Conservation (phyloP, 2,797 vertebrate species). For the Brotogeris chrysoptera region DNA sequence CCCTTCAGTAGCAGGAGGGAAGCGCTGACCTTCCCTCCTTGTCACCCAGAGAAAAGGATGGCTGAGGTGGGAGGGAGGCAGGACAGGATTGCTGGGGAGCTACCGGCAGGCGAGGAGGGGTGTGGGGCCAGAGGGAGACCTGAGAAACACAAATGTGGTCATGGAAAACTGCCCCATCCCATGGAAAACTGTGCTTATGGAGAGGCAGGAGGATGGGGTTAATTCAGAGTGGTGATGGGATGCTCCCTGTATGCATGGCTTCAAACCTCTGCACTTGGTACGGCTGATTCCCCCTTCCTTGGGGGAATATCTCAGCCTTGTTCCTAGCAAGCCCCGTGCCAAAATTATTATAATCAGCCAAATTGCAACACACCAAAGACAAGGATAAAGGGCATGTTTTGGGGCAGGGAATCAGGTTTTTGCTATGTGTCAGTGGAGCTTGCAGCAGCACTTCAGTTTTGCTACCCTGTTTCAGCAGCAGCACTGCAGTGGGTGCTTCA, state of each 20-base stretch:
- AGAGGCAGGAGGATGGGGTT: background rate
- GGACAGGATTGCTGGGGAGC: background rate
- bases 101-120: background rate
- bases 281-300: background rate
- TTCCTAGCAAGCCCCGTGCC: background rate
- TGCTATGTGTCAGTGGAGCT: background rate
- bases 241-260: background rate
- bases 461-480: background rate
- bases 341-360: too few species aligned
- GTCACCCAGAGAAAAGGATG: background rate
- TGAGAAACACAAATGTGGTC: accelerated
- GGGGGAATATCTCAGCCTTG: background rate
- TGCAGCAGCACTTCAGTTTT: background rate
- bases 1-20: background rate
- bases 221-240: background rate
- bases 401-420: background rate
- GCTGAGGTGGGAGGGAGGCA: background rate
- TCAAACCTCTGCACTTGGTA: background rate
- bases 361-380: background rate
- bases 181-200: accelerated
- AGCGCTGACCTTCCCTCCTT: background rate
- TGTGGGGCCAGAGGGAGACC: background rate
- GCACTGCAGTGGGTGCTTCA: background rate
- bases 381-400: background rate
- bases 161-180: background rate